These are phyloP conservation scores for Antennarius striatus DNA, from an alignment of 2,113 vertebrate species.

Conservation along the genomic window DNA sequence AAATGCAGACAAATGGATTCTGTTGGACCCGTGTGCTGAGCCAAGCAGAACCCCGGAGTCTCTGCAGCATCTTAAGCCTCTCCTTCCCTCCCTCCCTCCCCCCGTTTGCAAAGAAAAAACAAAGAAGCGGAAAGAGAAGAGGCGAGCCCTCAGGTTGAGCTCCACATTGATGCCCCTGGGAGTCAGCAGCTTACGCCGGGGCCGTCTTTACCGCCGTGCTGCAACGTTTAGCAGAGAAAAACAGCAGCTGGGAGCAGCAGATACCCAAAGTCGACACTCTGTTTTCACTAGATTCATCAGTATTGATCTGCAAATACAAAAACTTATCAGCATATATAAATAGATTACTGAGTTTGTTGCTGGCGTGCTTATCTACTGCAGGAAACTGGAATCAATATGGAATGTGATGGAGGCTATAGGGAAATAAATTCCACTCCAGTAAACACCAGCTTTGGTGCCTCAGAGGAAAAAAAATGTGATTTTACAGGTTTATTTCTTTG, in stretches of 20 bases:
- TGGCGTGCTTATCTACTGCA: slow-evolving; percentile 11
- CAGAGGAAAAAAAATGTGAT: slow-evolving; percentile 6
- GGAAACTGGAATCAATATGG: slow-evolving; percentile 40
- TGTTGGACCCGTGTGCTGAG: slow-evolving; percentile 56
- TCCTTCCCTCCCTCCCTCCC: slow-evolving; percentile 2
- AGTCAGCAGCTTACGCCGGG: slow-evolving; percentile 42
- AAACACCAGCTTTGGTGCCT: slow-evolving; percentile 29
- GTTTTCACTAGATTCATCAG: slow-evolving; percentile 39
- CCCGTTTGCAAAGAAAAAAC: slow-evolving; percentile 62
- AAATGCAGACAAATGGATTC: slow-evolving; percentile 63
- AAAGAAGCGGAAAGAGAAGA: slow-evolving; percentile 65
- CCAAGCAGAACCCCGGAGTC: slow-evolving; percentile 61
- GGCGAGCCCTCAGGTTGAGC: slow-evolving; percentile 63
- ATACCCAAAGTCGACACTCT: slow-evolving; percentile 19
- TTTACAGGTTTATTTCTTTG: slow-evolving; percentile 10
- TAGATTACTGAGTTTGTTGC: slow-evolving; percentile 34
- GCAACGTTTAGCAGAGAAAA: slow-evolving; percentile 36
- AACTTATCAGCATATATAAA: slow-evolving; percentile 41
- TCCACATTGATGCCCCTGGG: slow-evolving; percentile 54
- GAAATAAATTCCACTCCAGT: slow-evolving; percentile 45
- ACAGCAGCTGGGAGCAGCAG: slow-evolving; percentile 14
- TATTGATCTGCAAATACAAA: slow-evolving; percentile 48
- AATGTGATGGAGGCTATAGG: slow-evolving; percentile 27
- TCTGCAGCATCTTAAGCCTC: slow-evolving; percentile 56
- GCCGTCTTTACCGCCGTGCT: slow-evolving; percentile 45